A percentile compares a stretch with the other conserved stretches of the same genome.
These are phyloP conservation scores for Pogonophryne albipinna DNA, from an alignment of 2,797 vertebrate genomes.

Conservation along the genomic window DNA sequence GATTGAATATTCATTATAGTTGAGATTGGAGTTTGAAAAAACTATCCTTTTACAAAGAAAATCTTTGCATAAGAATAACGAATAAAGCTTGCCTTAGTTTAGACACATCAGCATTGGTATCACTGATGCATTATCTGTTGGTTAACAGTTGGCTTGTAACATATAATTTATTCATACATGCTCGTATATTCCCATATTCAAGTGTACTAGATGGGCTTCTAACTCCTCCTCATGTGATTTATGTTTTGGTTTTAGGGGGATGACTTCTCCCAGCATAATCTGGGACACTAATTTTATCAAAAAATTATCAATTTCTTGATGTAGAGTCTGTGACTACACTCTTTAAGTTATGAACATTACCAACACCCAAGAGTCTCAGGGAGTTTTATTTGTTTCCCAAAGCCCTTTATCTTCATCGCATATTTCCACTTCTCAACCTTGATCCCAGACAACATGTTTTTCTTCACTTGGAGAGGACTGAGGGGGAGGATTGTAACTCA, in stretches of 20 bases:
- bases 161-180: too few species aligned
- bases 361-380: background rate
- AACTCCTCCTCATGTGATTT: background rate
- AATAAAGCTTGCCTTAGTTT: too few species aligned
- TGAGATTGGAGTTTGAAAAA: background rate
- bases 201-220: background rate
- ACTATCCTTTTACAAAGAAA: background rate
- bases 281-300: background rate
- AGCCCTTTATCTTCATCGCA: constrained; percentile 23
- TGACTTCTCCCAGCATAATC: background rate
- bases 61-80: background rate
- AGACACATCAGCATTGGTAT: too few species aligned
- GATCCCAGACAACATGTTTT: constrained; percentile 26
- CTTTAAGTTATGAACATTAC: constrained; percentile 5
- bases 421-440: constrained; percentile 34
- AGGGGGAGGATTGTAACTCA: constrained; percentile 11
- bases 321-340: background rate
- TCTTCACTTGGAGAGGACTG: constrained; percentile 21
- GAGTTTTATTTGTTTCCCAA: constrained; percentile 22
- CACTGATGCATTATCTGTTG: too few species aligned
- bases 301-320: background rate
- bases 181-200: background rate
- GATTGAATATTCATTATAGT: background rate
- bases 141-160: too few species aligned
- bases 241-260: background rate